A percentile compares a stretch with the other conserved stretches of the same genome.
phyloP scores from a whole-genome alignment of 2,888 invertebrate species.

The Lithodes maja region DNA sequence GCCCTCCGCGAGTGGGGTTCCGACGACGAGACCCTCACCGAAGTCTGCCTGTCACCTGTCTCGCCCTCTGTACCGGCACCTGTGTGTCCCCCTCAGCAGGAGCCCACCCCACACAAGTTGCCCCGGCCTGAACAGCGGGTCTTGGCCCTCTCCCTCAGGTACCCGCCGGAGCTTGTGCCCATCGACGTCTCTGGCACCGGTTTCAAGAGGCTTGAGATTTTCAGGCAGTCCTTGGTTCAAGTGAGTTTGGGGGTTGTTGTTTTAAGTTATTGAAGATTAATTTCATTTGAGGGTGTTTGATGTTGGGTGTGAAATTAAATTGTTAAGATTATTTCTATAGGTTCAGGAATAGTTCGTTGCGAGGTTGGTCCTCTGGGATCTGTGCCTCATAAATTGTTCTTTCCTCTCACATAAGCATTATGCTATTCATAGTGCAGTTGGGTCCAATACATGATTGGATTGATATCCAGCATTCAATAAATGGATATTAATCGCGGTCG shows the following conservation, averaged over 20 bases:
- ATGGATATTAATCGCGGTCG: too few relatives aligned
- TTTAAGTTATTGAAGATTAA: not conserved
- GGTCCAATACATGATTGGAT: too few relatives aligned
- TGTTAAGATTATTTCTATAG: not conserved
- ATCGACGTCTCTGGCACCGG: slow-evolving; percentile 92
- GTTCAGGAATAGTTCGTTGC: too few relatives aligned
- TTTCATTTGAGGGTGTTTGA: not conserved
- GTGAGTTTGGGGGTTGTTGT: slow-evolving; percentile 72
- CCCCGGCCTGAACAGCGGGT: slow-evolving; percentile 73
- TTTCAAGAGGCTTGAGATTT: slow-evolving; percentile 91
- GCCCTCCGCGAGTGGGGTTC: slow-evolving; percentile 70
- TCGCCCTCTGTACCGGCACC: slow-evolving; percentile 66
- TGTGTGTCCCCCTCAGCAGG: slow-evolving; percentile 45
- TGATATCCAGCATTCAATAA: too few relatives aligned
- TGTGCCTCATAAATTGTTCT: too few relatives aligned
- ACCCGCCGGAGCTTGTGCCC: slow-evolving; percentile 89
- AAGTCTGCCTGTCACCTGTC: slow-evolving; percentile 62
- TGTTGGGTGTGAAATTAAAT: not conserved
- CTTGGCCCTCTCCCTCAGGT: slow-evolving; percentile 74
- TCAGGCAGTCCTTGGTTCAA: slow-evolving; percentile 86
- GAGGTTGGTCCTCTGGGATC: too few relatives aligned
- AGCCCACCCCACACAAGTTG: slow-evolving; percentile 69
- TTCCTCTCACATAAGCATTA: too few relatives aligned
- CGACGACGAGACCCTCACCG: slow-evolving; percentile 69
- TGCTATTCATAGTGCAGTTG: too few relatives aligned